These are phyloP conservation scores for Littorina saxatilis DNA, from an alignment of 1,140 invertebrate genomes.

Conservation along the genomic window DNA sequence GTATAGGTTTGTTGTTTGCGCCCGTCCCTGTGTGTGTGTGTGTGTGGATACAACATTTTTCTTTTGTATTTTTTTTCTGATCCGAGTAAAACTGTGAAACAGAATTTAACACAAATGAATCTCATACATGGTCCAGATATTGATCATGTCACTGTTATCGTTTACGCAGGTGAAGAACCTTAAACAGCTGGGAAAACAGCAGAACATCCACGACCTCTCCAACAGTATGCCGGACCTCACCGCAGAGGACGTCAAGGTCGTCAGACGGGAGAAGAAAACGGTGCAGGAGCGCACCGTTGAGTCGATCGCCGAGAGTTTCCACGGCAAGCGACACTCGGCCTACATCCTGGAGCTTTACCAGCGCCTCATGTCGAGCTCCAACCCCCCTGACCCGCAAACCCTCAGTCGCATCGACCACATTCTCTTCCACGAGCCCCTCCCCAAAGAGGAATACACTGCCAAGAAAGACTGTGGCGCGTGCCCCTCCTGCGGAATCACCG, in stretches of 20 bases:
- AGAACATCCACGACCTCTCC: slow-evolving; percentile 52
- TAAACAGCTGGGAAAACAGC: slow-evolving; percentile 53
- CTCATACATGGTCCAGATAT: too few relatives aligned
- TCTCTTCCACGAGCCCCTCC: slow-evolving; percentile 16
- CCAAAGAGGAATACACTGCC: too few relatives aligned
- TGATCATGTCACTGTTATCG: too few relatives aligned
- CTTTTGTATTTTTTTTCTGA: not conserved
- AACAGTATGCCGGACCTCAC: slow-evolving; percentile 67
- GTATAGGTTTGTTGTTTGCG: too few relatives aligned
- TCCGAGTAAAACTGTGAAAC: too few relatives aligned
- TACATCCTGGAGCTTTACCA: slow-evolving; percentile 70
- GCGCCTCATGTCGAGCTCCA: slow-evolving; percentile 61
- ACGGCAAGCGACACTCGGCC: slow-evolving; percentile 67
- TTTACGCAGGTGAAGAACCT: slow-evolving; percentile 62
- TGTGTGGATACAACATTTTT: not conserved
- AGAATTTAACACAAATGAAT: too few relatives aligned
- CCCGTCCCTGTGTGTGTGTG: not conserved
- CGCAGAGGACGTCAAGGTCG: slow-evolving; percentile 40
- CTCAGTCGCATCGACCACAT: slow-evolving; percentile 68
- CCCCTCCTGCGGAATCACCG: not conserved
- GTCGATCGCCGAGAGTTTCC: slow-evolving; percentile 63
- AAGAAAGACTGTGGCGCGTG: not conserved
- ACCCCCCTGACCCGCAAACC: slow-evolving; percentile 67
- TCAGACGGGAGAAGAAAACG: not conserved
- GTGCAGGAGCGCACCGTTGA: slow-evolving; percentile 22